These are phyloP conservation scores for Microtus montanus DNA, from an alignment of 2,113 vertebrate genomes.

Conservation along the genomic window DNA sequence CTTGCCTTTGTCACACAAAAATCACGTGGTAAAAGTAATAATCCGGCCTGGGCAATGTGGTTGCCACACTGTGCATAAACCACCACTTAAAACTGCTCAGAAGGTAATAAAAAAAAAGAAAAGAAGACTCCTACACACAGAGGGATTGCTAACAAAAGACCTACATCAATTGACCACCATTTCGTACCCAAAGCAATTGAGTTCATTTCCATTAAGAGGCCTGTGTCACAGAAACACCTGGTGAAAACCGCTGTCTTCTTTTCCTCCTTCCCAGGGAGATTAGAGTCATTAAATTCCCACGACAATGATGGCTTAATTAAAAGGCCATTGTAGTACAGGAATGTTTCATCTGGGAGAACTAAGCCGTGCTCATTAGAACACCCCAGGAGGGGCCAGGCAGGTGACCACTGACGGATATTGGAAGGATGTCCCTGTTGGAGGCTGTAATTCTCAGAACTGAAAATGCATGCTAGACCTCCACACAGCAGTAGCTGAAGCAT, in stretches of 20 bases:
- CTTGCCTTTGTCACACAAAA: not conserved
- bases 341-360: slow-evolving; percentile 49
- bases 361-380: slow-evolving; percentile 13
- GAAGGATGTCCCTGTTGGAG: not conserved
- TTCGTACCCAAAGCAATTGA: slow-evolving; percentile 27
- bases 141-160: not conserved
- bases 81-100: not conserved
- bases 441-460: slow-evolving; percentile 46
- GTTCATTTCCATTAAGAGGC: slow-evolving; percentile 2
- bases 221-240: not conserved
- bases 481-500: not conserved
- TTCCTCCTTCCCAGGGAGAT: slow-evolving; percentile 32
- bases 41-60: not conserved
- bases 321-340: slow-evolving; percentile 28
- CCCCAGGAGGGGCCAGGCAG: not conserved
- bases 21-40: not conserved
- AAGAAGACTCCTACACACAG: not conserved
- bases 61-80: not conserved
- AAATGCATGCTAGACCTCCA: not conserved
- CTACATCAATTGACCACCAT: not conserved
- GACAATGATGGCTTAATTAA: slow-evolving; percentile 64
- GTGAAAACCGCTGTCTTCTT: slow-evolving; percentile 9
- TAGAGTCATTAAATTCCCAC: slow-evolving; percentile 52
- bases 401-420: not conserved
- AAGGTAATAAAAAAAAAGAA: not conserved